Conservation (phyloP, 1,140 invertebrate species). For the Uloborus diversus region DNA sequence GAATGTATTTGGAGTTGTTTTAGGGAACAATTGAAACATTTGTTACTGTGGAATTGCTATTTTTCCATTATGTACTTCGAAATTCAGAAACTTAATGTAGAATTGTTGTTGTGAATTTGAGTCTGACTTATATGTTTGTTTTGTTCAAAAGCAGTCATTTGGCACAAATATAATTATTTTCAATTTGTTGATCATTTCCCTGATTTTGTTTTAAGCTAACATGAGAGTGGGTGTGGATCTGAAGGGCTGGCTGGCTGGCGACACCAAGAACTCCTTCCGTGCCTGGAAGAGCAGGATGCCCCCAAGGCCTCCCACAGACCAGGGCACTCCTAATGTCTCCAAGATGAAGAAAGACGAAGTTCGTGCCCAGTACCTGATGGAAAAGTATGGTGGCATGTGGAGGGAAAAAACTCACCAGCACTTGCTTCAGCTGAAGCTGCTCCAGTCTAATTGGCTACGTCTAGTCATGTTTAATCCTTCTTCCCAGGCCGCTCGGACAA, state of each 20-base stretch:
- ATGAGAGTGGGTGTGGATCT: constrained; percentile 77
- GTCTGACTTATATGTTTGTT: too few relatives aligned
- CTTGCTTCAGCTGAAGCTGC: constrained; percentile 65
- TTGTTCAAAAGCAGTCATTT: too few relatives aligned
- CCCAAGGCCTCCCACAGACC: background rate
- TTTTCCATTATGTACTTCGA: too few relatives aligned
- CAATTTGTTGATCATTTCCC: too few relatives aligned
- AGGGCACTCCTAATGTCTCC: constrained; percentile 19
- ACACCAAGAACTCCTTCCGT: constrained; percentile 76
- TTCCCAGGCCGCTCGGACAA: constrained; percentile 85
- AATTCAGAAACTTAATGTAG: too few relatives aligned
- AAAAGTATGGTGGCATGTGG: constrained; percentile 78
- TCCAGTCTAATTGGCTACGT: constrained; percentile 82
- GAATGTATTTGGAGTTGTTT: too few relatives aligned
- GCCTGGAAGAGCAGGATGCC: constrained; percentile 73
- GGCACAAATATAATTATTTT: too few relatives aligned
- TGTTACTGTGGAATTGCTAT: too few relatives aligned
- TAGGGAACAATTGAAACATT: too few relatives aligned
- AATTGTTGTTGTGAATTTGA: too few relatives aligned
- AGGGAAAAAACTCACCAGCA: constrained; percentile 62
- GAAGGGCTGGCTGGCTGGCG: constrained; percentile 78
- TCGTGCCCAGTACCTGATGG: constrained; percentile 73
- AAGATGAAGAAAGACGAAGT: constrained; percentile 66
- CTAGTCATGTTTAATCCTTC: constrained; percentile 90
- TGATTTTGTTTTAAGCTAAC: constrained; percentile 64